Evolutionary conservation across 2,797 vertebrate genomes (phyloP).

Genomic region (Meda fulgida): DNA sequence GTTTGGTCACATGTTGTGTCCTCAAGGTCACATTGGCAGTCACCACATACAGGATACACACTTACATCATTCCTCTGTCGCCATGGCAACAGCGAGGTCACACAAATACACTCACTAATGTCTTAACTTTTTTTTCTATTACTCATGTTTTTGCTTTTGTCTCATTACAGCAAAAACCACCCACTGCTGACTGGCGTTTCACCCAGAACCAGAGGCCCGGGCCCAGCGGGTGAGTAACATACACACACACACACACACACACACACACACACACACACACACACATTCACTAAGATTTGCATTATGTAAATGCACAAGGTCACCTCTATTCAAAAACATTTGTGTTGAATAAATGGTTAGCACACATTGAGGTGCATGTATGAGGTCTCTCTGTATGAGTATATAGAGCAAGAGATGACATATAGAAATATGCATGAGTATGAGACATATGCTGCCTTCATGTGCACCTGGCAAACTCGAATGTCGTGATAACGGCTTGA

Average conservation of each 20-base stretch:
- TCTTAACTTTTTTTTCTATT: slow-evolving; percentile 5
- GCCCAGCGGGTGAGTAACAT: slow-evolving; percentile 92
- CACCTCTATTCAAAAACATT: slow-evolving; percentile 13
- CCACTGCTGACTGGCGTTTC: slow-evolving; percentile 97
- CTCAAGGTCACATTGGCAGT: slow-evolving; percentile 25
- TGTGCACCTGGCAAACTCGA: background rate
- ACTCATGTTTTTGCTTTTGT: slow-evolving; percentile 43
- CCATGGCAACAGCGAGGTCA: slow-evolving; percentile 19
- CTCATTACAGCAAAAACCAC: slow-evolving; percentile 94
- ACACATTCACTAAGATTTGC: slow-evolving; percentile 33
- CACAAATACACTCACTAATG: slow-evolving; percentile 9
- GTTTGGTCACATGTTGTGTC: slow-evolving; percentile 6
- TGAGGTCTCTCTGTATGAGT: too few relatives aligned
- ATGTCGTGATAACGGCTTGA: background rate
- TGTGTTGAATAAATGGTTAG: slow-evolving; percentile 10
- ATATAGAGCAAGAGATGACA: background rate
- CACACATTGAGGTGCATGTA: background rate
- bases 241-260: background rate
- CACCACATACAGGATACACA: background rate
- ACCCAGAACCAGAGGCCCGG: slow-evolving; percentile 96
- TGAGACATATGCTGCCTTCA: background rate
- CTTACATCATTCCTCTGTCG: slow-evolving; percentile 30
- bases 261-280: background rate
- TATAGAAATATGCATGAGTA: slow-evolving; percentile 5
- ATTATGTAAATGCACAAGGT: slow-evolving; percentile 35